Conservation (phyloP, 53 echinoderm and acorn worm genomes). For the Arbacia lixula region DNA sequence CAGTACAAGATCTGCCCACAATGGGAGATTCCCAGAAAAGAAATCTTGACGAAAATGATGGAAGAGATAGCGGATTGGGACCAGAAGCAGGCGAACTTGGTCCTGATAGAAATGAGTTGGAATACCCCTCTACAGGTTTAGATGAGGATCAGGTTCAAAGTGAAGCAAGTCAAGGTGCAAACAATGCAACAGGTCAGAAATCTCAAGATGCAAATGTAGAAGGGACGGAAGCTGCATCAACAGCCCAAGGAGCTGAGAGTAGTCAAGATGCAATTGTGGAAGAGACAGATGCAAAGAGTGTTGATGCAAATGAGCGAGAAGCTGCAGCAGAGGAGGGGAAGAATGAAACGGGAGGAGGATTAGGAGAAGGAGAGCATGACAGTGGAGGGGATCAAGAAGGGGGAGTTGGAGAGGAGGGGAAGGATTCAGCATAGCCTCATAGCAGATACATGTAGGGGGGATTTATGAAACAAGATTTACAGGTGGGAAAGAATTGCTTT, state of each 20-base stretch:
- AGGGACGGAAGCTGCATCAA: not conserved
- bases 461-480: not conserved
- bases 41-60: not conserved
- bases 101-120: not conserved
- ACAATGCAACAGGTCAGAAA: not conserved
- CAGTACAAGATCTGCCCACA: not conserved
- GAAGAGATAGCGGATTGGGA: constrained; percentile 26
- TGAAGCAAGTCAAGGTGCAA: not conserved
- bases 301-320: not conserved
- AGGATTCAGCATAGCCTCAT: not conserved
- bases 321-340: not conserved
- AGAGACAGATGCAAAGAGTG: not conserved
- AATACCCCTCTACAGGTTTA: not conserved
- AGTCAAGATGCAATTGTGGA: not conserved
- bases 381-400: not conserved
- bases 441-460: not conserved
- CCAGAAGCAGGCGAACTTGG: constrained; percentile 5
- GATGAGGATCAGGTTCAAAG: not conserved
- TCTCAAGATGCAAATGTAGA: not conserved
- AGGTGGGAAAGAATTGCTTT: constrained; percentile 16
- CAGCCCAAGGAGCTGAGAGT: not conserved
- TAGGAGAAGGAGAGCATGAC: not conserved
- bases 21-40: not conserved
- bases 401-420: constrained; percentile 11
- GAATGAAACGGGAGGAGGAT: not conserved